Conservation (phyloP, 1,140 invertebrate species). For the Zaprionus ghesquierei region DNA sequence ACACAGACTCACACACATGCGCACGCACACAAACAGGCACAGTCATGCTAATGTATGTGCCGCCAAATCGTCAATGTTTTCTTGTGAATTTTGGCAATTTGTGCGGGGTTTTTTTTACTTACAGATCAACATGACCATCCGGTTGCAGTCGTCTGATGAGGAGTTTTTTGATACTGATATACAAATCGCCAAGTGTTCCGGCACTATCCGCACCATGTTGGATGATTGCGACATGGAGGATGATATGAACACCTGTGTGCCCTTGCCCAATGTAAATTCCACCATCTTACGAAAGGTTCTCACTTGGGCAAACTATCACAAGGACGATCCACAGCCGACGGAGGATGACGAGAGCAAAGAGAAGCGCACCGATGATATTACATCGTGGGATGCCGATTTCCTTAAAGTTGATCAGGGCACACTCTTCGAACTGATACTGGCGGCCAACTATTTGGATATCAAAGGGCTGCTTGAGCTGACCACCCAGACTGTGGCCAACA, state of each 20-base stretch:
- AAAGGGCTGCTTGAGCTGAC: conserved; percentile 98
- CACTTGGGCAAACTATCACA: conserved; percentile 97
- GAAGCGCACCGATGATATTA: conserved; percentile 99
- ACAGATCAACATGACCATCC: conserved; percentile 91
- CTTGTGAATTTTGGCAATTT: too few relatives aligned
- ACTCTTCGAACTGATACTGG: conserved; percentile 96
- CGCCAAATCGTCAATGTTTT: not conserved
- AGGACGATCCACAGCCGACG: conserved; percentile 96
- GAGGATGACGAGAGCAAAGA: conserved; percentile 99
- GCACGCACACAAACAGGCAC: not conserved
- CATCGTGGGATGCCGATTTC: conserved; percentile 99
- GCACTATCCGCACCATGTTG: conserved; percentile 99
- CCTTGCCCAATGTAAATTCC: conserved; percentile 98
- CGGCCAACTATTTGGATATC: conserved; percentile 99
- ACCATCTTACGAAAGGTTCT: conserved; percentile 98
- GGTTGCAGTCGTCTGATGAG: conserved; percentile 97
- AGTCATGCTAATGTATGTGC: not conserved
- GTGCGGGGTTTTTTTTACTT: conserved; percentile 10
- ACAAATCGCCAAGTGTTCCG: conserved; percentile 98
- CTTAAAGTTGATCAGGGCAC: conserved; percentile 99
- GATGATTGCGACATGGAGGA: conserved; percentile 98
- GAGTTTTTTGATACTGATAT: conserved; percentile 99
- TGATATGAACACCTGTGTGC: conserved; percentile 96
- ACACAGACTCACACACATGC: not conserved
- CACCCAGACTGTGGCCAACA: conserved; percentile 99